A percentile compares a stretch with the other conserved stretches of the same genome.
Conservation (phyloP, 2,797 vertebrate species). For the Tokudaia muenninki region DNA sequence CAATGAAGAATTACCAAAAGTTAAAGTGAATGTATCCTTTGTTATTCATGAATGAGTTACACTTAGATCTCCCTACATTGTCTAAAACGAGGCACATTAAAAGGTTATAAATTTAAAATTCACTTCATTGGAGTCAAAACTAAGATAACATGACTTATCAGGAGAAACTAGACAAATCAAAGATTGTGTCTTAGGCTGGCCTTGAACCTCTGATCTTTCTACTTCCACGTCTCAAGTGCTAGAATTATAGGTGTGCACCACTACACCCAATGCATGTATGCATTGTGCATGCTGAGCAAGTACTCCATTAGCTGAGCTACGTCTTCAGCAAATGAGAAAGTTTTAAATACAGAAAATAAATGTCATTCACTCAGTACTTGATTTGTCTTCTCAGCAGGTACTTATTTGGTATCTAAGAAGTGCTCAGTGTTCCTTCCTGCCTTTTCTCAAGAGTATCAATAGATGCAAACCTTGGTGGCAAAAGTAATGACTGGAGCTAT, state of each 20-base stretch:
- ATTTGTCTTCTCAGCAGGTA: slow-evolving; percentile 17
- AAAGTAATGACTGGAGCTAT: neutral
- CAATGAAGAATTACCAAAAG: neutral
- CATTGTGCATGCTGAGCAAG: neutral
- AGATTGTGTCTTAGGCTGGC: neutral
- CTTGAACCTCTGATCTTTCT: neutral
- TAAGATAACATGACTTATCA: neutral
- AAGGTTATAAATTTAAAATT: slow-evolving; percentile 21
- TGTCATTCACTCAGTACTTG: neutral
- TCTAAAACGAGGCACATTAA: neutral
- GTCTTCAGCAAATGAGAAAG: neutral
- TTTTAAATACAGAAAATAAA: slow-evolving; percentile 33
- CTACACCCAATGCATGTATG: no score
- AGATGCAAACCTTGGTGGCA: neutral
- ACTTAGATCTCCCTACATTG: neutral
- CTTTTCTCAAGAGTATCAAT: neutral
- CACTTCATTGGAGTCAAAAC: neutral
- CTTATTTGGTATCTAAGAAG: neutral
- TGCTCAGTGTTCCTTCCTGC: neutral
- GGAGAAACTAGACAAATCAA: slow-evolving; percentile 14
- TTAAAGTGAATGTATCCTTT: neutral
- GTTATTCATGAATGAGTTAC: neutral
- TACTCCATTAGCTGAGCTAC: neutral
- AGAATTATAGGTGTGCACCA: neutral
- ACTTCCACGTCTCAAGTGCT: neutral